Evolutionary conservation across 1,140 invertebrate species (phyloP).

Genomic region (Dendroctonus ponderosae): DNA sequence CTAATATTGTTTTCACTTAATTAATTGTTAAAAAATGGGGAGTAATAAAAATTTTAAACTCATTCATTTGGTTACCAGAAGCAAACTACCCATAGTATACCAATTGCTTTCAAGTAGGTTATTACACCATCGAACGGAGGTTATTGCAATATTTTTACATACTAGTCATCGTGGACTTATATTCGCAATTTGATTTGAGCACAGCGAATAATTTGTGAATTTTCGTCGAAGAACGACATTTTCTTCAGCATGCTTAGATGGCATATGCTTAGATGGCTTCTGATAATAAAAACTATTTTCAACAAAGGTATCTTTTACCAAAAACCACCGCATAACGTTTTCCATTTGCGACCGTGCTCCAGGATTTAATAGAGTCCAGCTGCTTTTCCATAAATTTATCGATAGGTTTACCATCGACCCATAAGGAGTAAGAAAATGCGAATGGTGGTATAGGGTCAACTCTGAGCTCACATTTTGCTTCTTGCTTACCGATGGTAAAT

Average conservation of each 20-base stretch:
- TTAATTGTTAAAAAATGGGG: neutral
- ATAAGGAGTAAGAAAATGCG: constrained; percentile 74
- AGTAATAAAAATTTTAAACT: too few species aligned
- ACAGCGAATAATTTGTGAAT: neutral
- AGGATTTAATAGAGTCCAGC: constrained; percentile 61
- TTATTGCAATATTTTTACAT: too few species aligned
- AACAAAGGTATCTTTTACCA: constrained; percentile 54
- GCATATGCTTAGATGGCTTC: neutral
- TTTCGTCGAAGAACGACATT: neutral
- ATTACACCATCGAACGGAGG: too few species aligned
- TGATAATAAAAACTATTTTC: neutral
- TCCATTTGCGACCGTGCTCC: constrained; percentile 48
- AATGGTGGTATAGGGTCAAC: constrained; percentile 80
- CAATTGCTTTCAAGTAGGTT: too few species aligned
- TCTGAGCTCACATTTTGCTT: constrained; percentile 52
- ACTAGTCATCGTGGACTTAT: too few species aligned
- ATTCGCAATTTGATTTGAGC: neutral
- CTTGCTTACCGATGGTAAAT: constrained; percentile 54
- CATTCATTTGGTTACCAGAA: too few species aligned
- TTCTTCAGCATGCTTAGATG: neutral
- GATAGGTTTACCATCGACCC: constrained; percentile 73
- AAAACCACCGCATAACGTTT: constrained; percentile 65
- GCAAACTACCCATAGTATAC: too few species aligned
- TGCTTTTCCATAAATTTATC: constrained; percentile 77
- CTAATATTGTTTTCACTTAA: too few species aligned